Conservation (phyloP, 1,140 invertebrate species). For the Leptopilina boulardi region DNA sequence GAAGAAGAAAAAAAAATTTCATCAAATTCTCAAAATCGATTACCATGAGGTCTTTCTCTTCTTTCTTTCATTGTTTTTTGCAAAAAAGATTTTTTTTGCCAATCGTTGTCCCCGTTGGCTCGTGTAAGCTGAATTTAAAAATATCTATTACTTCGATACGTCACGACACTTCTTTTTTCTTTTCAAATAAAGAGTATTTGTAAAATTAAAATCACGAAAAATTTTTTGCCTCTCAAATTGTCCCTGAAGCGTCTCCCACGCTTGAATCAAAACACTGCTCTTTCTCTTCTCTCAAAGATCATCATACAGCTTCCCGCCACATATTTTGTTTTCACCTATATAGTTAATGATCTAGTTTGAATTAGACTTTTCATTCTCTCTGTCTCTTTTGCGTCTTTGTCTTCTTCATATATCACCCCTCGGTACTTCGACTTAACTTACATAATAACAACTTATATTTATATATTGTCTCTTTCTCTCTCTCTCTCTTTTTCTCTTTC, state of each 20-base stretch:
- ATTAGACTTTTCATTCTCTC: background rate
- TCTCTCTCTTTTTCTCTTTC: too few relatives aligned
- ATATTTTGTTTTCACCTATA: background rate
- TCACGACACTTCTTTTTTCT: background rate
- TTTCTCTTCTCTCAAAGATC: background rate
- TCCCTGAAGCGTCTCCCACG: constrained; percentile 1
- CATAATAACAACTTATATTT: constrained; percentile 28
- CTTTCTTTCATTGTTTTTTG: background rate
- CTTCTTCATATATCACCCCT: background rate
- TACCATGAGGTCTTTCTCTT: background rate
- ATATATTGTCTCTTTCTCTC: constrained; percentile 34
- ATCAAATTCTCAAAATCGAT: background rate
- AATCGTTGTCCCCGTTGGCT: constrained; percentile 1
- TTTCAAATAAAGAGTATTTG: background rate
- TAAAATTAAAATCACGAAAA: background rate
- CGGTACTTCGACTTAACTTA: background rate
- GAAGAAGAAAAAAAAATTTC: too few relatives aligned
- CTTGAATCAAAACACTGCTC: constrained; percentile 7
- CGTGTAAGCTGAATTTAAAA: constrained; percentile 2
- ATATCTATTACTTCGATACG: background rate
- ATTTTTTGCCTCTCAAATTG: background rate
- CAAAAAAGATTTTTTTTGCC: background rate
- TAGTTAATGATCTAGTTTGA: background rate
- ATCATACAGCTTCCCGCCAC: constrained; percentile 26
- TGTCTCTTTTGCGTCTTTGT: constrained; percentile 5